phyloP scores from a whole-genome alignment of 2,797 vertebrate species.

The Gila robusta region DNA sequence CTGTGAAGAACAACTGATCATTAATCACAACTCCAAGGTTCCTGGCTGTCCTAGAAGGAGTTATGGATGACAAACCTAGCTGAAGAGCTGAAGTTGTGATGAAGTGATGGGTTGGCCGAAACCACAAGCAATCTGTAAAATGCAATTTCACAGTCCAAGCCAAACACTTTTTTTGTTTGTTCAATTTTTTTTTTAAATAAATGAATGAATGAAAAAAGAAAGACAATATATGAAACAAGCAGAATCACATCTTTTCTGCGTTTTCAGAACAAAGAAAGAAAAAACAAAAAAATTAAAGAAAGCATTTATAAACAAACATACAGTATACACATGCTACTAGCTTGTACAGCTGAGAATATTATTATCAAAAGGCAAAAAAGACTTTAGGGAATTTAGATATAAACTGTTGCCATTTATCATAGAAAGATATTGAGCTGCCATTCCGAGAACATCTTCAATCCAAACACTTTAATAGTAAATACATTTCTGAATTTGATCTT shows the following conservation, averaged over 20 bases:
- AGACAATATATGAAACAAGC: neutral
- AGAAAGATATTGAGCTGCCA: neutral
- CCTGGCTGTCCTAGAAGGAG: neutral
- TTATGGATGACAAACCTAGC: neutral
- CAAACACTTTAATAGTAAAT: conserved; percentile 14
- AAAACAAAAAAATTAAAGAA: no score
- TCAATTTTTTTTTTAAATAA: no score
- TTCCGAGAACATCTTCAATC: neutral
- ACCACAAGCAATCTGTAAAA: neutral
- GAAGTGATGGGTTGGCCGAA: neutral
- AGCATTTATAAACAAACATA: neutral
- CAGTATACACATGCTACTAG: neutral
- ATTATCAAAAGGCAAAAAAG: neutral
- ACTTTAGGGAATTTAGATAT: neutral
- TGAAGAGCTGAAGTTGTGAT: neutral
- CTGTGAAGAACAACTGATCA: neutral
- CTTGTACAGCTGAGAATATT: neutral
- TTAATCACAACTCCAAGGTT: neutral
- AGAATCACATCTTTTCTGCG: neutral
- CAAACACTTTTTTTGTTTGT: neutral
- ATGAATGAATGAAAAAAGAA: neutral
- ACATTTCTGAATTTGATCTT: conserved; percentile 15
- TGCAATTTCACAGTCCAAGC: neutral
- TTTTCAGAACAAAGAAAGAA: neutral
- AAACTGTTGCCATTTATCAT: neutral